Evolutionary conservation across 1,140 invertebrate genomes (phyloP).

Genomic region (Calephelis nemesis): DNA sequence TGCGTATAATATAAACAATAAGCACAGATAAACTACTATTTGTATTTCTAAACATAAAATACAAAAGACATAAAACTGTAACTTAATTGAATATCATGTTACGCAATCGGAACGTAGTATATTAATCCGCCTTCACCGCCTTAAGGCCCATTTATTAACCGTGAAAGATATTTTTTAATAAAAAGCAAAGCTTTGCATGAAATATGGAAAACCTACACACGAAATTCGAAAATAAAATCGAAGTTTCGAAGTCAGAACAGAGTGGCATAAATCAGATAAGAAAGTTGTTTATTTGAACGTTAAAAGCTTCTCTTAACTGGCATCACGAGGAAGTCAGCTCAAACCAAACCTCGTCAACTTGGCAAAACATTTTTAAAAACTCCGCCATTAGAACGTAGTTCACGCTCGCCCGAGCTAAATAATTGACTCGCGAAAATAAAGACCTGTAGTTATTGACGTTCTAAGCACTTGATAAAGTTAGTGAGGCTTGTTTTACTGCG

Average conservation of each 20-base stretch:
- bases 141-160: too few relatives aligned
- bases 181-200: too few relatives aligned
- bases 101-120: too few relatives aligned
- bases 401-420: constrained; percentile 28
- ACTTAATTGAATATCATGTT: too few relatives aligned
- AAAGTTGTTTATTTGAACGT: constrained; percentile 14
- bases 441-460: constrained; percentile 27
- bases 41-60: too few relatives aligned
- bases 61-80: too few relatives aligned
- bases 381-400: constrained; percentile 22
- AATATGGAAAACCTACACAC: too few relatives aligned
- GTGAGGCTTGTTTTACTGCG: constrained; percentile 15
- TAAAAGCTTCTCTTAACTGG: constrained; percentile 6
- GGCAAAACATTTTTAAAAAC: constrained; percentile 26
- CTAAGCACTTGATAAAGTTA: constrained; percentile 27
- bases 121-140: too few relatives aligned
- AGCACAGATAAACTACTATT: too few relatives aligned
- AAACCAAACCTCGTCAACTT: constrained; percentile 11
- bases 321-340: constrained; percentile 7
- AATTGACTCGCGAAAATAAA: constrained; percentile 30
- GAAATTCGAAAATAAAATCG: background rate
- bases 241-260: background rate
- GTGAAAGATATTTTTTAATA: too few relatives aligned
- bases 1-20: too few relatives aligned
- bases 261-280: constrained; percentile 12